Evolutionary conservation across 2,888 invertebrate species (phyloP).

Genomic region (Philereme transversata): DNA sequence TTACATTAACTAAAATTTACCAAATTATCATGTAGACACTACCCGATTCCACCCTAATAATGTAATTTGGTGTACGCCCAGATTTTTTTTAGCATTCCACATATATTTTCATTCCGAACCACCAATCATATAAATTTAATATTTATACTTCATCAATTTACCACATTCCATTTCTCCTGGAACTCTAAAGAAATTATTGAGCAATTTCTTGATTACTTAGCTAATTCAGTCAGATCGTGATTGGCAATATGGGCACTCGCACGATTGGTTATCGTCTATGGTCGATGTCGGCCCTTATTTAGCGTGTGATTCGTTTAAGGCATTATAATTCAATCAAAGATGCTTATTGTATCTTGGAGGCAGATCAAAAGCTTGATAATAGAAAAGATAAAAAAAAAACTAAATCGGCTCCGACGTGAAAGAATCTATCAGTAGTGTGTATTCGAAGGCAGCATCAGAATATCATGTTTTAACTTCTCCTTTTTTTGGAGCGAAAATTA

Average conservation of each 20-base stretch:
- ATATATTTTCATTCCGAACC: not conserved
- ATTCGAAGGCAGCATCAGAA: not conserved
- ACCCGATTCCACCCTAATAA: too few species aligned
- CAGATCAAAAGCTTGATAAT: conserved; percentile 1
- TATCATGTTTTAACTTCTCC: not conserved
- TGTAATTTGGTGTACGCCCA: too few species aligned
- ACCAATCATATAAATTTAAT: conserved; percentile 1
- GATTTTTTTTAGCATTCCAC: too few species aligned
- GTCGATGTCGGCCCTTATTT: conserved; percentile 26
- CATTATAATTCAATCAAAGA: conserved; percentile 13
- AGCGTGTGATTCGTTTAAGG: conserved; percentile 24
- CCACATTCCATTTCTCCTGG: not conserved
- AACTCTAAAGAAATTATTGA: not conserved
- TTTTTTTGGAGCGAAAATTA: too few species aligned
- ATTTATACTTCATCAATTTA: too few species aligned
- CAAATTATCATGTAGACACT: too few species aligned
- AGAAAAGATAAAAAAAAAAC: not conserved
- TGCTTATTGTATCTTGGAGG: conserved; percentile 1
- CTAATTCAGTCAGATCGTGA: conserved; percentile 21
- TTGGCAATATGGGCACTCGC: conserved; percentile 30
- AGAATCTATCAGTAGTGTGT: too few species aligned
- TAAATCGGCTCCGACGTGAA: not conserved
- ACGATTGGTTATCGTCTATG: conserved; percentile 39
- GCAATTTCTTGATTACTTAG: not conserved
- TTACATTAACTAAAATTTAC: too few species aligned